Conservation (phyloP, 1,140 invertebrate genomes). For the Meloidogyne hapla region DNA sequence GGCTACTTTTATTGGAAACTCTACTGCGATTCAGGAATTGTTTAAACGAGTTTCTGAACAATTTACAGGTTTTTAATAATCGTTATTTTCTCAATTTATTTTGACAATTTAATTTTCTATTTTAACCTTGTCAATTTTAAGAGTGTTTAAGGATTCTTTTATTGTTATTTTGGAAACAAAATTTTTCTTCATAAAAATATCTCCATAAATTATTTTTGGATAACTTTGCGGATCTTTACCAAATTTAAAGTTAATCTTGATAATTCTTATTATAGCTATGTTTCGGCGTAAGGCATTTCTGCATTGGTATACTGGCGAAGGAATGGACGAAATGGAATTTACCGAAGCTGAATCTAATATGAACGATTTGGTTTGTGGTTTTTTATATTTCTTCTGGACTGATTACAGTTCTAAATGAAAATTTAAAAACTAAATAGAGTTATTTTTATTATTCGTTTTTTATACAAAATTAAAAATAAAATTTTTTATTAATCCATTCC, state of each 20-base stretch:
- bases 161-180: no score
- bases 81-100: not conserved
- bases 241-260: no score
- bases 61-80: conserved; percentile 23
- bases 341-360: conserved; percentile 76
- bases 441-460: no score
- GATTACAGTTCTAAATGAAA: no score
- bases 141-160: not conserved
- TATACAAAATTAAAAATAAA: no score
- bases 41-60: conserved; percentile 72
- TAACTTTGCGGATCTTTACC: not conserved
- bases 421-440: no score
- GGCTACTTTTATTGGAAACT: conserved; percentile 68
- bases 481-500: no score
- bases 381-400: conserved; percentile 55
- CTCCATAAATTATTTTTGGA: conserved; percentile 34
- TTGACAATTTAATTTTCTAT: not conserved
- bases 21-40: conserved; percentile 77
- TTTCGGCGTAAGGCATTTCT: conserved; percentile 77
- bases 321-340: conserved; percentile 72
- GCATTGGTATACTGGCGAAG: conserved; percentile 78
- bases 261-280: conserved; percentile 38
- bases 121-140: conserved; percentile 1
- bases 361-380: conserved; percentile 76
- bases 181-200: no score